Evolutionary conservation across 2,113 vertebrate genomes (phyloP).

Genomic region (Grus americana): DNA sequence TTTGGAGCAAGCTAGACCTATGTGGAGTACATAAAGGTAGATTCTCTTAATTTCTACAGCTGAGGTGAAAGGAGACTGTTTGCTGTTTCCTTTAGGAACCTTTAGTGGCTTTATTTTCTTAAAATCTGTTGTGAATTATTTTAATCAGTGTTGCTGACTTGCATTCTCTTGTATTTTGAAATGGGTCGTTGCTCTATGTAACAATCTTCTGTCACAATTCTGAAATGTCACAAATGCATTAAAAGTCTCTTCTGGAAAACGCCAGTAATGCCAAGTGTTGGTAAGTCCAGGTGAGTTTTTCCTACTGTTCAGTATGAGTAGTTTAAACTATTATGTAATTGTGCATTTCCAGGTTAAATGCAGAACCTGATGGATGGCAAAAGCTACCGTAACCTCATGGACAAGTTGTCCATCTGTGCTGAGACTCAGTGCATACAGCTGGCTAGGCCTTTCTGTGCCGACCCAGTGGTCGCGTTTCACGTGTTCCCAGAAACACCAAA

Average conservation of each 20-base stretch:
- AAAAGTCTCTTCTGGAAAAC: not conserved
- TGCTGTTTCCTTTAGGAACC: not conserved
- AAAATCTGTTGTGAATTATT: not conserved
- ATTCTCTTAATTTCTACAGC: not conserved
- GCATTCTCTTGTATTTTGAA: not conserved
- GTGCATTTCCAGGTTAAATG: conserved; percentile 65
- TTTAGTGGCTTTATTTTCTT: not conserved
- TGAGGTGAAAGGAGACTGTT: not conserved
- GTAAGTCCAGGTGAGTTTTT: not conserved
- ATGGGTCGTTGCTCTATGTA: not conserved
- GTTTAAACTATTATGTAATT: not conserved
- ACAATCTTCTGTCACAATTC: not conserved
- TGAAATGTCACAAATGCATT: not conserved
- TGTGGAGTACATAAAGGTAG: not conserved
- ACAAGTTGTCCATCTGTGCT: conserved; percentile 38
- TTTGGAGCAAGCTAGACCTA: not conserved
- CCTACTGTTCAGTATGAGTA: not conserved
- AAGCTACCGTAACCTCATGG: conserved; percentile 49
- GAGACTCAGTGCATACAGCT: conserved; percentile 59
- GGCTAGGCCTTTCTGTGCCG: conserved; percentile 62
- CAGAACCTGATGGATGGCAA: conserved; percentile 59
- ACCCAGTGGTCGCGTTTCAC: conserved; percentile 62
- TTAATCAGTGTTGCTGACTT: not conserved
- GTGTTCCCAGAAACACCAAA: conserved; percentile 56
- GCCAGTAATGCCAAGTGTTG: not conserved